Evolutionary conservation across 2,888 invertebrate species (phyloP), one percentile per base, ranked within the genome.

Genomic region (Drosophila limbata): DNA sequence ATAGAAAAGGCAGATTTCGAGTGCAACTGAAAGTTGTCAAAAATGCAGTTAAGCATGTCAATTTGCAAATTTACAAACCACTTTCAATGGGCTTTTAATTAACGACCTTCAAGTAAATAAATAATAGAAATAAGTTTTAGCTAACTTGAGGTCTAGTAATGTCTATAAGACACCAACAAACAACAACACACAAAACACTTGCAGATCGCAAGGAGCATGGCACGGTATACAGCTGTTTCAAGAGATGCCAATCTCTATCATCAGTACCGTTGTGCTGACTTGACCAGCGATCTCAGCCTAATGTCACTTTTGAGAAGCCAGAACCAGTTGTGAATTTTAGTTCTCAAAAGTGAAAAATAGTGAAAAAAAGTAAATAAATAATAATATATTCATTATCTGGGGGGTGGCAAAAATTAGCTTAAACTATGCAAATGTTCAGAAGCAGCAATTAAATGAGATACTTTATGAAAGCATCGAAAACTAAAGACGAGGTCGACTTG

Each of bases 51-150:
- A 19, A 64, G 45, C 51, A 31, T 40, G 31, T 31, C 51, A 33
- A 9, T 35, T 55, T 48, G 28, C 15, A 25, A 39, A 35, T 39
- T 56, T 31, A 37, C 47, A 40, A 44, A n/a, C 33, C 15, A 51
- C 15, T 53, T 66, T 39, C 64, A 84, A 75, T 79, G 63, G 42
- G 10, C 65, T 71, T 82, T 81, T 64, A 80, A 81, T 81, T 68
- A 42, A 39, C 44, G 35, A 28, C 25, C 48, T 52, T 9, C 39
- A 39, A 69, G 19, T 48, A 4, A 21, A 44, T 33, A 56, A 44
- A 56, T 35, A 35, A 33, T 19, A 44, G n/a, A n/a, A n/a, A n/a
- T n/a, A n/a, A n/a, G n/a, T n/a, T n/a, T n/a, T n/a, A n/a, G n/a
- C n/a, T n/a, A n/a, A n/a, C n/a, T n/a, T n/a, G n/a, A n/a, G n/a